Percentiles rank a stretch among this genome's conserved stretches.
These are phyloP conservation scores for Enteromius anoplus DNA, from an alignment of 2,797 vertebrate species.

Conservation along the genomic window DNA sequence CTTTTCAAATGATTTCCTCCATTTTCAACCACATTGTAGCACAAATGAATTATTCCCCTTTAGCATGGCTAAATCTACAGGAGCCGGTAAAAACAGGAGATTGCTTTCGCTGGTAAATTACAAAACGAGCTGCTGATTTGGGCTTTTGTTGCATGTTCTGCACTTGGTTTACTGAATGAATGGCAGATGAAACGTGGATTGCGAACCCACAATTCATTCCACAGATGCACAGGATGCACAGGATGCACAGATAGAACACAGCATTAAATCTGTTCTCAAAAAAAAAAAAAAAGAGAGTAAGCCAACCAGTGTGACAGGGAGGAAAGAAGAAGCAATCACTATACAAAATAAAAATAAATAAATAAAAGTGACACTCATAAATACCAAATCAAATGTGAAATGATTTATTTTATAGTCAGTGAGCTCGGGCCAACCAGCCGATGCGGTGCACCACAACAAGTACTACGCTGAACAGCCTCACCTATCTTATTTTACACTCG, in stretches of 20 bases:
- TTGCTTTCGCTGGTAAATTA: slow-evolving; percentile 18
- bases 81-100: slow-evolving; percentile 7
- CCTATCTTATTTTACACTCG: slow-evolving; percentile 48
- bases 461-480: slow-evolving; percentile 55
- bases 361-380: slow-evolving; percentile 66
- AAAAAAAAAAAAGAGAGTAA: slow-evolving; percentile 30
- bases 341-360: slow-evolving; percentile 70
- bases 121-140: slow-evolving; percentile 17
- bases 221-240: slow-evolving; percentile 32
- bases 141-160: neutral
- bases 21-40: slow-evolving; percentile 29
- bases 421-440: slow-evolving; percentile 52
- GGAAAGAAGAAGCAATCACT: slow-evolving; percentile 45
- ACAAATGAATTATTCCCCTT: slow-evolving; percentile 31
- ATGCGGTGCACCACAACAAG: slow-evolving; percentile 57
- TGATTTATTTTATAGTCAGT: slow-evolving; percentile 66
- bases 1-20: slow-evolving; percentile 22
- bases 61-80: slow-evolving; percentile 18
- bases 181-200: slow-evolving; percentile 42
- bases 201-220: slow-evolving; percentile 40
- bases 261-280: slow-evolving; percentile 11
- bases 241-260: slow-evolving; percentile 55
- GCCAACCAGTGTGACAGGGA: slow-evolving; percentile 20
- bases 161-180: slow-evolving; percentile 48
- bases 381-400: slow-evolving; percentile 73